Percentiles rank a stretch among this genome's conserved stretches.
Evolutionary conservation across 2,797 vertebrate genomes (phyloP).

Genomic region (Liasis olivaceus): DNA sequence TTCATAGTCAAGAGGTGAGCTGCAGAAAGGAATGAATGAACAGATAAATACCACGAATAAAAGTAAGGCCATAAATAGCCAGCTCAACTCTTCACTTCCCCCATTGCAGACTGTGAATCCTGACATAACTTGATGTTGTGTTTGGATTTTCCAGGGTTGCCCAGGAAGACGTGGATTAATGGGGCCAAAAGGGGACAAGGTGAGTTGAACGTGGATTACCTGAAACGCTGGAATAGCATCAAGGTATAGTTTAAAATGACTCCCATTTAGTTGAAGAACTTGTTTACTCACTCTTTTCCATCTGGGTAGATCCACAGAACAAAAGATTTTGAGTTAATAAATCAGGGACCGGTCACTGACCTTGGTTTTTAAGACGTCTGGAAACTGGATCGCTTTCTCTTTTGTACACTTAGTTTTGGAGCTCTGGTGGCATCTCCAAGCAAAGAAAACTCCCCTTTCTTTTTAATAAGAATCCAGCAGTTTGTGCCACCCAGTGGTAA

Average conservation of each 20-base stretch:
- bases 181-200: constrained; percentile 88
- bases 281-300: background rate
- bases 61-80: background rate
- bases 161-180: constrained; percentile 76
- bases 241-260: background rate
- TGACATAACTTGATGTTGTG: background rate
- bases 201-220: constrained; percentile 52
- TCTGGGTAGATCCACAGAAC: background rate
- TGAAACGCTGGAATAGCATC: fast-evolving
- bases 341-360: background rate
- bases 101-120: background rate
- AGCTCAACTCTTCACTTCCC: background rate
- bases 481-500: too few species aligned
- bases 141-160: constrained; percentile 77
- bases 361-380: background rate
- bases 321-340: background rate
- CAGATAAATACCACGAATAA: background rate
- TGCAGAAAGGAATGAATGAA: background rate
- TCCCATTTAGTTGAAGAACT: background rate
- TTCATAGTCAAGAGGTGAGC: background rate
- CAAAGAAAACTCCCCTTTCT: too few species aligned
- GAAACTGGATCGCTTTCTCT: too few species aligned
- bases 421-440: too few species aligned
- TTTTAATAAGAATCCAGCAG: too few species aligned
- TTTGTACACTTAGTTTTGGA: background rate